phyloP scores from a whole-genome alignment of 2,113 vertebrate species.

The Dromiciops gliroides region DNA sequence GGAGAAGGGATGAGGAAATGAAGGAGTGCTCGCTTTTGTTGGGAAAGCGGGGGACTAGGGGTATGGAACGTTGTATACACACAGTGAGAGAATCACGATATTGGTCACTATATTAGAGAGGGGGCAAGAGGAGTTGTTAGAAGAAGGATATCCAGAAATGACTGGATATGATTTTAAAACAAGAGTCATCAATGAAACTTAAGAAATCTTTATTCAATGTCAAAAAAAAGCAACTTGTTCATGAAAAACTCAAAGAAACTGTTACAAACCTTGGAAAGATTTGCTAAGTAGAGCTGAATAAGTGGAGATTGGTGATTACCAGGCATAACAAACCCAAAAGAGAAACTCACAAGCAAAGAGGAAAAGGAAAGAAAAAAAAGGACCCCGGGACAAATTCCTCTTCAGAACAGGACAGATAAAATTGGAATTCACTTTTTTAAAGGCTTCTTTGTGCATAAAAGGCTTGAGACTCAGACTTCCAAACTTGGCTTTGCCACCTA shows the following conservation, averaged over 20 bases:
- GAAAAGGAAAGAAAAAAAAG: neutral
- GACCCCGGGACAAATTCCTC: conserved; percentile 67
- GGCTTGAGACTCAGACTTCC: neutral
- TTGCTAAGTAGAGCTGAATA: neutral
- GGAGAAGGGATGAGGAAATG: neutral
- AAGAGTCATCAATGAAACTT: neutral
- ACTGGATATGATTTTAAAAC: neutral
- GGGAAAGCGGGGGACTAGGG: neutral
- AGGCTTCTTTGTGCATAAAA: too few species aligned
- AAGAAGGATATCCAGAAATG: neutral
- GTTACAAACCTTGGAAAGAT: neutral
- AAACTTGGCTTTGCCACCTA: neutral
- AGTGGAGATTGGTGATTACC: neutral
- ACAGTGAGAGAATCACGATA: neutral
- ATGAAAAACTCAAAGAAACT: neutral
- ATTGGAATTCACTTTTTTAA: conserved; percentile 59
- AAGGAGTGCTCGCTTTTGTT: neutral
- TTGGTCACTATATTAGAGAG: neutral
- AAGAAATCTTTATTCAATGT: neutral
- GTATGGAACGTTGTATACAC: neutral
- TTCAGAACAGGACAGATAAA: conserved; percentile 69
- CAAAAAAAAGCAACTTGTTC: neutral
- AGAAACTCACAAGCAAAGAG: neutral
- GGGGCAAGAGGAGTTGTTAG: neutral
- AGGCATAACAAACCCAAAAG: neutral